These are phyloP conservation scores for Melanotaenia nigrans DNA, from an alignment of 2,797 vertebrate species.

Conservation along the genomic window DNA sequence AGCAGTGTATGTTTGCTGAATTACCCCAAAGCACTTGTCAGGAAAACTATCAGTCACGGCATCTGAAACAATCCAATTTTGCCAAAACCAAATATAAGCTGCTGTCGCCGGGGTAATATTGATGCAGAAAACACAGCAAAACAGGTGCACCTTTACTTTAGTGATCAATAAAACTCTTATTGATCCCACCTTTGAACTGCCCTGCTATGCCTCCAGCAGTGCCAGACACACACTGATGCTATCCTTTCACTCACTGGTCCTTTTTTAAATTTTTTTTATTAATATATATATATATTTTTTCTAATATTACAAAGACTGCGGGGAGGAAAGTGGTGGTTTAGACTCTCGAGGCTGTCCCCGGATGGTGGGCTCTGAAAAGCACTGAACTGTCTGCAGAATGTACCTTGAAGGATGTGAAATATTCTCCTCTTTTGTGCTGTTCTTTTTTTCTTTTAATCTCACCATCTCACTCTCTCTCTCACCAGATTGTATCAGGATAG, in stretches of 20 bases:
- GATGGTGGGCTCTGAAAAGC: constrained; percentile 89
- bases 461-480: constrained; percentile 92
- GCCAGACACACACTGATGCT: constrained; percentile 61
- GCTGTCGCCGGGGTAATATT: constrained; percentile 9
- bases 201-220: constrained; percentile 46
- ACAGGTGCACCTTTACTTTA: constrained; percentile 61
- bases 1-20: constrained; percentile 18
- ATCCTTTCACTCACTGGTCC: constrained; percentile 53
- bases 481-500: constrained; percentile 99
- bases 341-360: constrained; percentile 90
- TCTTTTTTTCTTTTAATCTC: constrained; percentile 83
- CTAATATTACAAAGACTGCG: constrained; percentile 50
- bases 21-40: constrained; percentile 34
- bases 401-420: constrained; percentile 98
- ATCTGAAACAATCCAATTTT: constrained; percentile 49
- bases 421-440: constrained; percentile 78
- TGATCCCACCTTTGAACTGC: constrained; percentile 59
- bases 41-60: constrained; percentile 29
- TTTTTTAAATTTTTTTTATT: background rate
- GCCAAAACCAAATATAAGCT: constrained; percentile 13
- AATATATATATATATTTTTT: background rate
- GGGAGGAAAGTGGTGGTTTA: constrained; percentile 84
- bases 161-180: constrained; percentile 56
- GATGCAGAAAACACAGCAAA: constrained; percentile 40
- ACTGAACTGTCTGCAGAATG: constrained; percentile 89